A percentile compares a stretch with the other conserved stretches of the same genome.
Conservation (phyloP, 2,888 invertebrate species). For the Drosophila recens region DNA sequence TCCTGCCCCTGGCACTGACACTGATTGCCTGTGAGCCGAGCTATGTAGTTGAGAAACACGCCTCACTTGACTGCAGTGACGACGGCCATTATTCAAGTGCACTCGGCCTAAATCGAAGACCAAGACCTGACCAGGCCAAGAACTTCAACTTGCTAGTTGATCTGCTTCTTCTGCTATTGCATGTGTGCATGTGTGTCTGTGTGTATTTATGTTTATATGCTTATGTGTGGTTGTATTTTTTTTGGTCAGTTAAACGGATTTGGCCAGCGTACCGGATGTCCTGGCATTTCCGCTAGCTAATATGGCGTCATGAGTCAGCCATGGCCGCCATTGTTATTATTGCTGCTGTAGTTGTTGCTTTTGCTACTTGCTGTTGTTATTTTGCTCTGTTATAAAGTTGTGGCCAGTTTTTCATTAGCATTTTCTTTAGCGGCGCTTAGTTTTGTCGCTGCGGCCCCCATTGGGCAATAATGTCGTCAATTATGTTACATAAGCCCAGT, state of each 20-base stretch:
- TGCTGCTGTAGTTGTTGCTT: conserved; percentile 11
- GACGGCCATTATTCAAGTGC: conserved; percentile 68
- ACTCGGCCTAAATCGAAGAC: conserved; percentile 45
- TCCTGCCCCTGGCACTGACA: conserved; percentile 59
- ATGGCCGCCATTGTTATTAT: conserved; percentile 32
- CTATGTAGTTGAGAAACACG: conserved; percentile 14
- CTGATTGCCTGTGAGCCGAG: conserved; percentile 63
- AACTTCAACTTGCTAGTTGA: conserved; percentile 24
- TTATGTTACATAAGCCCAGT: conserved; percentile 65
- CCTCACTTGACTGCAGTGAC: conserved; percentile 62
- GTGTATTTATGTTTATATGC: neutral
- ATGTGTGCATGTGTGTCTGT: neutral
- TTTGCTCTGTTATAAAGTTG: conserved; percentile 35
- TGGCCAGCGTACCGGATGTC: conserved; percentile 59
- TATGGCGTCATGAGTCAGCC: conserved; percentile 60
- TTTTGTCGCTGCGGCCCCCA: conserved; percentile 41
- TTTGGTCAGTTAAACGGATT: conserved; percentile 43
- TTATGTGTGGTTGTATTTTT: conserved; percentile 5
- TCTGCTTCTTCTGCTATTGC: conserved; percentile 3
- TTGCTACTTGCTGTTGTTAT: conserved; percentile 17
- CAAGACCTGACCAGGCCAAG: conserved; percentile 14
- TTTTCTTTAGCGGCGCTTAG: conserved; percentile 46
- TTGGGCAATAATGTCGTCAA: conserved; percentile 71
- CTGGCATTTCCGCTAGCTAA: conserved; percentile 68
- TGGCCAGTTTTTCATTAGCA: conserved; percentile 49